Conservation (phyloP, 2,113 vertebrate species). For the Lota lota region DNA sequence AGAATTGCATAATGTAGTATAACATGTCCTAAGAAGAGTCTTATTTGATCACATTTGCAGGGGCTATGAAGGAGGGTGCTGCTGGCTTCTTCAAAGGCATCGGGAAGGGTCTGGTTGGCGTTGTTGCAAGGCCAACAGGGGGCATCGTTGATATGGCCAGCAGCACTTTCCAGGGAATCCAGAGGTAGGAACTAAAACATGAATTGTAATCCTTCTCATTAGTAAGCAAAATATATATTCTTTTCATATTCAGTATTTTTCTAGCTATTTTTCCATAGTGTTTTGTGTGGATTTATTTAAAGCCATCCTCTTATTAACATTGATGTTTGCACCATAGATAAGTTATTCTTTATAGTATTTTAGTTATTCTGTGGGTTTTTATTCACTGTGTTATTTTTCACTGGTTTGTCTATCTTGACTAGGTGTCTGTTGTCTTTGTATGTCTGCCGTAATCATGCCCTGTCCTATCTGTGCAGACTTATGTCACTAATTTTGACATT, state of each 20-base stretch:
- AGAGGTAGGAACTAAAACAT: conserved; percentile 75
- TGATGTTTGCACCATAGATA: neutral
- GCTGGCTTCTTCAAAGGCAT: conserved; percentile 98
- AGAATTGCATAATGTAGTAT: too few species aligned
- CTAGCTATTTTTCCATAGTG: neutral
- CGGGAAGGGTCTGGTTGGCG: conserved; percentile 93
- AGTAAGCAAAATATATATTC: neutral
- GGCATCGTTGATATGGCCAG: conserved; percentile 98
- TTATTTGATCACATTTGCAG: conserved; percentile 57
- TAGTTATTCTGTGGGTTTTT: neutral
- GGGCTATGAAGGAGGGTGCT: conserved; percentile 93
- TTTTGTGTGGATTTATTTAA: neutral
- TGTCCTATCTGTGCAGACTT: conserved; percentile 34
- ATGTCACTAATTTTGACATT: conserved; percentile 56
- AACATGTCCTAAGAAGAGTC: too few species aligned
- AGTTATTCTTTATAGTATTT: neutral
- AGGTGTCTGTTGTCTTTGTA: conserved; percentile 15
- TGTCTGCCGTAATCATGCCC: conserved; percentile 18
- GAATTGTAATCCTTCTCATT: too few species aligned
- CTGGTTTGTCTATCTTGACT: neutral
- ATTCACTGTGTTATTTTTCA: neutral
- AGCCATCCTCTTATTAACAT: neutral
- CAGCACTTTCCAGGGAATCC: conserved; percentile 97
- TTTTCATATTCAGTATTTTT: neutral
- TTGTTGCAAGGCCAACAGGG: conserved; percentile 89